Percentiles rank a stretch among this genome's conserved stretches.
Evolutionary conservation across 2,113 vertebrate species (phyloP).

Genomic region (Ciconia boyciana): DNA sequence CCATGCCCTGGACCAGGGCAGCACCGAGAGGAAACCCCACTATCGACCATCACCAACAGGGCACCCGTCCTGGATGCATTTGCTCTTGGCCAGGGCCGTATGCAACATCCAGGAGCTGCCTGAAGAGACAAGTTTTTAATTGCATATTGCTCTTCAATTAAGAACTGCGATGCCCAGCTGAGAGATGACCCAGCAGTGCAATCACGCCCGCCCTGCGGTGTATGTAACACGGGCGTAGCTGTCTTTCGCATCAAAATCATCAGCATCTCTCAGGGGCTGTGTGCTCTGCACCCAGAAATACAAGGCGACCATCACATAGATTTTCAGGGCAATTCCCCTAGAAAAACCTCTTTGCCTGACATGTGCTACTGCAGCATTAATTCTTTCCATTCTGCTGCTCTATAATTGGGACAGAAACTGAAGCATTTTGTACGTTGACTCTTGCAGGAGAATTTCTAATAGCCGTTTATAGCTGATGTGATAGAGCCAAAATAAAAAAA

Average conservation of each 20-base stretch:
- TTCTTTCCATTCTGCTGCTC: not conserved
- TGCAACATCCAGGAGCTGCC: not conserved
- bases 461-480: not conserved
- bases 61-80: not conserved
- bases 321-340: not conserved
- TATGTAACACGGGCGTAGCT: rapidly evolving
- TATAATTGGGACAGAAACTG: not conserved
- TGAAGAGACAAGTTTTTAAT: not conserved
- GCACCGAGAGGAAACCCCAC: not conserved
- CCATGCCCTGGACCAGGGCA: not conserved
- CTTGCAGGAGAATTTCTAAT: not conserved
- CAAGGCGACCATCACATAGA: not conserved
- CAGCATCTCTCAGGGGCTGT: not conserved
- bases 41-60: not conserved
- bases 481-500: not conserved
- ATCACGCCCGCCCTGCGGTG: rapidly evolving
- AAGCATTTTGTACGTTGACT: not conserved
- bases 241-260: not conserved
- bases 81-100: not conserved
- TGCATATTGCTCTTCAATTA: not conserved
- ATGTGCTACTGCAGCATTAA: not conserved
- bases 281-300: not conserved
- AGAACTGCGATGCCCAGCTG: not conserved
- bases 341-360: not conserved
- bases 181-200: not conserved